phyloP scores from a whole-genome alignment of 2,888 invertebrate species.

The Cerastis rubricosa region DNA sequence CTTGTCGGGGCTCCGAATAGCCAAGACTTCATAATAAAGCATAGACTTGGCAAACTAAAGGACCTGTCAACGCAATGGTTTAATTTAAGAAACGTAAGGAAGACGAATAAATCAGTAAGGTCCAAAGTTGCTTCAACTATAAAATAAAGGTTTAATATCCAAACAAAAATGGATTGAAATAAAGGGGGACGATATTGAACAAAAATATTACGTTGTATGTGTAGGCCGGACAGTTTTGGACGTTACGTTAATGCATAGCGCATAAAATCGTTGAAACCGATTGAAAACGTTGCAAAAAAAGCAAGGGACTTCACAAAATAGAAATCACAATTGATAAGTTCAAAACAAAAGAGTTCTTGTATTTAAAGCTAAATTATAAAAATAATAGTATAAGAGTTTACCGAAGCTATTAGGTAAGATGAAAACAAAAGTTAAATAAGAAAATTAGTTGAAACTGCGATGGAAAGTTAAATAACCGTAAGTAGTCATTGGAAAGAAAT shows the following conservation, averaged over 20 bases:
- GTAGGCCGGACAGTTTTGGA: too few species aligned
- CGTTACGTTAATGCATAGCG: too few species aligned
- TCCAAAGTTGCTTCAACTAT: too few species aligned
- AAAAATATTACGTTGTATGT: too few species aligned
- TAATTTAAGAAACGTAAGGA: not conserved
- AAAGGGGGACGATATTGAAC: too few species aligned
- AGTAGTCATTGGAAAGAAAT: conserved; percentile 48
- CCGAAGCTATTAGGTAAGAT: conserved; percentile 33
- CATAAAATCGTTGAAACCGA: not conserved
- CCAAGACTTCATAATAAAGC: not conserved
- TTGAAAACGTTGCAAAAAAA: not conserved
- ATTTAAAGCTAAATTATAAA: conserved; percentile 2
- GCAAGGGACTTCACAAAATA: not conserved
- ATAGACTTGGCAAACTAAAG: not conserved
- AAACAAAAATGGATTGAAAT: too few species aligned
- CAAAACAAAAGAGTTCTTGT: conserved; percentile 27
- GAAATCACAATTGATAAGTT: conserved; percentile 30
- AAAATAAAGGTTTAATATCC: too few species aligned
- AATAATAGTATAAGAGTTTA: conserved; percentile 15
- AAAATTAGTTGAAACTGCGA: conserved; percentile 36
- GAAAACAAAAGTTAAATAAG: conserved; percentile 45
- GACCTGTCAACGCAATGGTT: not conserved
- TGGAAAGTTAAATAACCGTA: conserved; percentile 46
- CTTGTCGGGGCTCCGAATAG: not conserved
- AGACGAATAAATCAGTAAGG: too few species aligned